Conservation (phyloP, 2,888 invertebrate genomes). For the Mesorhabditis sp. region DNA sequence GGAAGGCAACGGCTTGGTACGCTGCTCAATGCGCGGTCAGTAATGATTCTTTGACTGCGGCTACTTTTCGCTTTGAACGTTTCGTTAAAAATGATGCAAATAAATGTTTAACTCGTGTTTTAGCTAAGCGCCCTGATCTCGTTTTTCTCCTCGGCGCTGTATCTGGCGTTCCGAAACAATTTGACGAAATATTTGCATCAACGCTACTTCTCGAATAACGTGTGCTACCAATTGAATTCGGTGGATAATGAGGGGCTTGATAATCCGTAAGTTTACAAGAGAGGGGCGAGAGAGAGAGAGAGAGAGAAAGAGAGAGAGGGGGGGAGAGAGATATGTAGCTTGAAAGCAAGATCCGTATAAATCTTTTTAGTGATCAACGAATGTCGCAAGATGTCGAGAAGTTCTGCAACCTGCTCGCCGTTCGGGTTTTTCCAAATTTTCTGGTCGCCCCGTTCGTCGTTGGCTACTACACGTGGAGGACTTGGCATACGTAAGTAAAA, state of each 20-base stretch:
- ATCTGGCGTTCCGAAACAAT: constrained; percentile 62
- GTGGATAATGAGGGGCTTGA: constrained; percentile 61
- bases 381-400: constrained; percentile 64
- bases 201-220: constrained; percentile 61
- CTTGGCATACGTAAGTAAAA: constrained; percentile 60
- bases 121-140: constrained; percentile 61
- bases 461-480: constrained; percentile 64
- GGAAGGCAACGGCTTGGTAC: constrained; percentile 57
- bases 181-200: constrained; percentile 61
- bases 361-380: constrained; percentile 37
- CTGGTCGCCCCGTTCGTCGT: constrained; percentile 63
- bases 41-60: no score
- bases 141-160: constrained; percentile 61
- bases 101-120: constrained; percentile 28
- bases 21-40: constrained; percentile 37
- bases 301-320: neutral
- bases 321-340: no score
- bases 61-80: no score
- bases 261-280: constrained; percentile 61
- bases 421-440: constrained; percentile 38
- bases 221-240: constrained; percentile 63
- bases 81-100: no score
- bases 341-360: no score
- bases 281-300: neutral
- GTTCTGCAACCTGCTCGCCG: constrained; percentile 60